Evolutionary conservation across 2,797 vertebrate genomes (phyloP).

Genomic region (Enteromius argenteus): DNA sequence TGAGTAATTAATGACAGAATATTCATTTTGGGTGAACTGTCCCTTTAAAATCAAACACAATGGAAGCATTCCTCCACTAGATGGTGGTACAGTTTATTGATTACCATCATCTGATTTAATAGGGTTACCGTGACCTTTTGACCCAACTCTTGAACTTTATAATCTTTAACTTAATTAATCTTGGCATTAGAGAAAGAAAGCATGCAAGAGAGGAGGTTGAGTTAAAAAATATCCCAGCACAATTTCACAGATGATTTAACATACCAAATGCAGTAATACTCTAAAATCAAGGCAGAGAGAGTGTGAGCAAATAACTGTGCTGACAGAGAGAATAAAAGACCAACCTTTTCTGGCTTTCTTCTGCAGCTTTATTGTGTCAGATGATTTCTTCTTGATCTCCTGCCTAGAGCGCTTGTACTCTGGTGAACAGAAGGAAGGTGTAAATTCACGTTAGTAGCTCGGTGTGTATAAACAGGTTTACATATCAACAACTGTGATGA

Average conservation of each 20-base stretch:
- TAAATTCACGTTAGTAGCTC: not conserved
- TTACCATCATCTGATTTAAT: not conserved
- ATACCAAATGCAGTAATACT: conserved; percentile 23
- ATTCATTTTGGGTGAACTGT: not conserved
- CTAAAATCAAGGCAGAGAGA: not conserved
- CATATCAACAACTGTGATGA: not conserved
- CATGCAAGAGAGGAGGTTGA: not conserved
- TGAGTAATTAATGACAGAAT: not conserved
- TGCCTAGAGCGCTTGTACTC: conserved; percentile 97
- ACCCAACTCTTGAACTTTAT: conserved; percentile 20
- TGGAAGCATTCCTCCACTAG: conserved; percentile 32
- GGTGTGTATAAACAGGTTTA: not conserved
- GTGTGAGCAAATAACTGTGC: not conserved
- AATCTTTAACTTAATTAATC: conserved; percentile 51
- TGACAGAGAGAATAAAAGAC: conserved; percentile 42
- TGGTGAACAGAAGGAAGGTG: conserved; percentile 63
- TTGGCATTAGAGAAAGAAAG: conserved; percentile 28
- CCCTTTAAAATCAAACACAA: not conserved
- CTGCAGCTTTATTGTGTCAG: conserved; percentile 96
- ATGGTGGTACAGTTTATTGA: conserved; percentile 18
- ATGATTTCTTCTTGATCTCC: conserved; percentile 97
- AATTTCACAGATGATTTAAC: conserved; percentile 30
- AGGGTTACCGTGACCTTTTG: not conserved
- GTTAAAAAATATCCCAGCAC: conserved; percentile 12
- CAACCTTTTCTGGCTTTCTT: conserved; percentile 98